Conservation (phyloP, 2,888 invertebrate species). For the Scrobipalpa atriplicella region DNA sequence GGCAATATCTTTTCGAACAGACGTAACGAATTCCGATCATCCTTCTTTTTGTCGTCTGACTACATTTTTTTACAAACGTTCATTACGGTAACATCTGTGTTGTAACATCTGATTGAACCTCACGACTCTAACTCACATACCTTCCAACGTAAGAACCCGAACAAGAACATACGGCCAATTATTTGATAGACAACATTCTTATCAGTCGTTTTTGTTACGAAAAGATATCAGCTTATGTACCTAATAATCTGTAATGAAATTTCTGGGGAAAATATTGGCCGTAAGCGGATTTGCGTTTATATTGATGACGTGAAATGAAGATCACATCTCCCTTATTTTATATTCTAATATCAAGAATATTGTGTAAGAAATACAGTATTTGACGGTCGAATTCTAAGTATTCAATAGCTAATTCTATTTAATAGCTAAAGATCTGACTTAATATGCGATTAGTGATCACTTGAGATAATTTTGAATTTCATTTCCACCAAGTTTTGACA, state of each 20-base stretch:
- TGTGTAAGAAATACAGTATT: too few species aligned
- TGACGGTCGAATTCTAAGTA: too few species aligned
- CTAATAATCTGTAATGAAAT: constrained; percentile 3
- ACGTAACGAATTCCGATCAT: constrained; percentile 36
- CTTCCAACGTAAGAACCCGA: constrained; percentile 5
- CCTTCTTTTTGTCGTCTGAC: constrained; percentile 35
- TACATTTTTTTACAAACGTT: constrained; percentile 37
- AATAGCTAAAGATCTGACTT: too few species aligned
- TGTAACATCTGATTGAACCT: constrained; percentile 33
- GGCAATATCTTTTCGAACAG: constrained; percentile 31
- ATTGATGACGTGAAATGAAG: background rate
- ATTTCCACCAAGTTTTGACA: background rate
- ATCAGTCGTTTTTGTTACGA: background rate
- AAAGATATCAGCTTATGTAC: background rate
- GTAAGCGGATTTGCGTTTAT: background rate
- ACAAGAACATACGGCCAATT: constrained; percentile 21
- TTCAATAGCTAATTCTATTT: too few species aligned
- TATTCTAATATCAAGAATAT: too few species aligned
- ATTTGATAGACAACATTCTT: constrained; percentile 1
- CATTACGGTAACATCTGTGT: constrained; percentile 40
- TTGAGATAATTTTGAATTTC: too few species aligned
- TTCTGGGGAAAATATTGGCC: background rate
- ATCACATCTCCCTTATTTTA: background rate
- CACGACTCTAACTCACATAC: constrained; percentile 32
- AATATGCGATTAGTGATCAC: too few species aligned